Evolutionary conservation across 2,113 vertebrate species (phyloP).

Genomic region (Meriones unguiculatus): DNA sequence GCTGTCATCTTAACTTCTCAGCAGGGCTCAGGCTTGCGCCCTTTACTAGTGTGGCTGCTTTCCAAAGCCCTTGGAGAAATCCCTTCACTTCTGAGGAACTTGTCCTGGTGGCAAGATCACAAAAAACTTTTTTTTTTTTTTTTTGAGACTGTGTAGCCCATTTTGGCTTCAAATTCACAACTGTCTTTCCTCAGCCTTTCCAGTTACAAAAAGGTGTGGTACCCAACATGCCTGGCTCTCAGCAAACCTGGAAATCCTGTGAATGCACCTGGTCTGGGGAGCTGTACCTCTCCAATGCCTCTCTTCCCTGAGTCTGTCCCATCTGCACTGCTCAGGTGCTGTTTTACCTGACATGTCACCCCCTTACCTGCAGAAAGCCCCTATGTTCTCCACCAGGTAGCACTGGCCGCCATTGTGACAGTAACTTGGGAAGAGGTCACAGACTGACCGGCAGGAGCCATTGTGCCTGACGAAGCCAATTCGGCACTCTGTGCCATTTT

Average conservation of each 20-base stretch:
- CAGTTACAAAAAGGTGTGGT: too few relatives aligned
- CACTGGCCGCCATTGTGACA: slow-evolving; percentile 98
- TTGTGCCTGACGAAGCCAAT: slow-evolving; percentile 91
- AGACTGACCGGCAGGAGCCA: slow-evolving; percentile 94
- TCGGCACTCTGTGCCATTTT: slow-evolving; percentile 89
- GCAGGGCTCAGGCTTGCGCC: neutral
- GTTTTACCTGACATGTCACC: neutral
- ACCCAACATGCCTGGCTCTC: neutral
- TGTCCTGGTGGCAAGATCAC: neutral
- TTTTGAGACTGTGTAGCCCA: neutral
- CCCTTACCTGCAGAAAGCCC: slow-evolving; percentile 96
- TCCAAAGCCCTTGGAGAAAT: neutral
- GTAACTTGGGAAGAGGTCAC: slow-evolving; percentile 93
- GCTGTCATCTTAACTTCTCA: neutral
- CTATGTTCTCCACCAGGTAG: slow-evolving; percentile 93
- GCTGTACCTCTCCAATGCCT: neutral
- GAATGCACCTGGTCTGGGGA: neutral
- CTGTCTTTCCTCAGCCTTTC: neutral
- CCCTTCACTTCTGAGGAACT: neutral
- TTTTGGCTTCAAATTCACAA: neutral
- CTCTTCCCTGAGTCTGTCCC: neutral
- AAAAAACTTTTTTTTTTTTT: neutral
- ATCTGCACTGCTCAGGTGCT: neutral
- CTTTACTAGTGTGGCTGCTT: neutral
- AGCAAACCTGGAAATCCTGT: too few relatives aligned